Evolutionary conservation across 2,888 invertebrate species (phyloP).

Genomic region (Xestobium rufovillosum): DNA sequence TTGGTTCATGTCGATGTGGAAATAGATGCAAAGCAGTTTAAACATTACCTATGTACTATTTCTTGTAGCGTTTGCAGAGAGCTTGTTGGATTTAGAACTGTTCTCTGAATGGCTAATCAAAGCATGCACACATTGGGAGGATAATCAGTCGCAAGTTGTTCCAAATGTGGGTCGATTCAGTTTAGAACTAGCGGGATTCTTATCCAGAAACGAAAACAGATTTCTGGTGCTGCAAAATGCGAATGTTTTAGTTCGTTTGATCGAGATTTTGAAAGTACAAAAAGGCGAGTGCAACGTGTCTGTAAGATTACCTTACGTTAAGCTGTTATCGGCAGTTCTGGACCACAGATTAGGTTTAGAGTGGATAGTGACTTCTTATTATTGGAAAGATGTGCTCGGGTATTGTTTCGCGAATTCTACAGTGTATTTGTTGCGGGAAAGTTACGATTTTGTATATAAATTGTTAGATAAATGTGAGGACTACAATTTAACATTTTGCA

Average conservation of each 20-base stretch:
- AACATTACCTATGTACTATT: too few relatives aligned
- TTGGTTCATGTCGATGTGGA: neutral
- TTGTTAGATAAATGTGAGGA: constrained; percentile 52
- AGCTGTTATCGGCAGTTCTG: constrained; percentile 53
- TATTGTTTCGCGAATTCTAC: constrained; percentile 61
- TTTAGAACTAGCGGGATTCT: constrained; percentile 49
- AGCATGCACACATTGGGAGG: constrained; percentile 32
- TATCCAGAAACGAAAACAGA: constrained; percentile 48
- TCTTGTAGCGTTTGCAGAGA: neutral
- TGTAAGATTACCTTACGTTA: constrained; percentile 59
- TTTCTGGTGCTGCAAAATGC: constrained; percentile 38
- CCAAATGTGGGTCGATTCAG: constrained; percentile 49
- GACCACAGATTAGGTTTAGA: constrained; percentile 56
- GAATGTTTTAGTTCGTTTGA: constrained; percentile 38
- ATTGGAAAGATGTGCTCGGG: constrained; percentile 59
- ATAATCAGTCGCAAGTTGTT: constrained; percentile 37
- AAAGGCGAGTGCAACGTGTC: constrained; percentile 48
- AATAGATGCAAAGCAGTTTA: too few relatives aligned
- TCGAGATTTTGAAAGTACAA: constrained; percentile 33
- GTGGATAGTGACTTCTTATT: constrained; percentile 55
- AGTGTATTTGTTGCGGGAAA: constrained; percentile 62
- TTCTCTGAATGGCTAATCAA: constrained; percentile 38
- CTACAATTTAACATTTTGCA: constrained; percentile 46
- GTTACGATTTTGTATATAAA: constrained; percentile 55
- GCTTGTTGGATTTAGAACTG: neutral